Base-by-base conservation (phyloP, 2,113 vertebrate genomes). In the Steatornis caripensis region DNA sequence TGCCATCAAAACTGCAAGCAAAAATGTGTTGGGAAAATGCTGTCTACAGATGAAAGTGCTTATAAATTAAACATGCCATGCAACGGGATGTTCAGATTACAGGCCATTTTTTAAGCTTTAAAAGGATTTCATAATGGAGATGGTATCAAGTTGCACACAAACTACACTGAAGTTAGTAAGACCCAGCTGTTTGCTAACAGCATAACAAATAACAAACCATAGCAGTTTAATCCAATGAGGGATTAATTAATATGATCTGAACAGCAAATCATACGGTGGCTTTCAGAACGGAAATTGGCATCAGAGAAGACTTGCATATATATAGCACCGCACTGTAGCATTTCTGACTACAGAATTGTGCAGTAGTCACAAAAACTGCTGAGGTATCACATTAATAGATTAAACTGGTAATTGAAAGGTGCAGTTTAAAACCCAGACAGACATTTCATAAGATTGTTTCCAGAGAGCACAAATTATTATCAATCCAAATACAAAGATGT, bases 71-170 rank as follows among this genome's bases (percentile, higher is more conserved):
- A 66, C 48, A 91, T 92, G 93, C 48, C 61, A 29, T 90, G 75
- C 81, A 91, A 89, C 41, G 90, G 88, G 87, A 34, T 12, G 10
- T 96, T 91, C 90, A 94, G 88, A 80, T 96, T 86, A 89, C 84
- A 81, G 78, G 51, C 11, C 5, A 11, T 86, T 74, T 89, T 88
- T 94, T 84, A 95, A 96, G 76, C 86, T 97, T 94, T 92, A 46
- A 91, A 92, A 95, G 77, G 20, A 13, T 83, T 96, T 97, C 4
- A 32, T 94, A 85, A 76, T 93, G 89, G 89, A 81, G 95, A 68
- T 91, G 54, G 48, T 94, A 76, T 12, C 61, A 91, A 93, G 74
- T 88, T 95, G 57, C 74, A 70, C 49, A 46, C 54, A 76, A 90
- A 75, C 30, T 58, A 49, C 54, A 23, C 11, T 39, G 54, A 91